These are phyloP conservation scores for Paramacrobiotus metropolitanus DNA, from an alignment of 1,140 invertebrate species.

Conservation along the genomic window DNA sequence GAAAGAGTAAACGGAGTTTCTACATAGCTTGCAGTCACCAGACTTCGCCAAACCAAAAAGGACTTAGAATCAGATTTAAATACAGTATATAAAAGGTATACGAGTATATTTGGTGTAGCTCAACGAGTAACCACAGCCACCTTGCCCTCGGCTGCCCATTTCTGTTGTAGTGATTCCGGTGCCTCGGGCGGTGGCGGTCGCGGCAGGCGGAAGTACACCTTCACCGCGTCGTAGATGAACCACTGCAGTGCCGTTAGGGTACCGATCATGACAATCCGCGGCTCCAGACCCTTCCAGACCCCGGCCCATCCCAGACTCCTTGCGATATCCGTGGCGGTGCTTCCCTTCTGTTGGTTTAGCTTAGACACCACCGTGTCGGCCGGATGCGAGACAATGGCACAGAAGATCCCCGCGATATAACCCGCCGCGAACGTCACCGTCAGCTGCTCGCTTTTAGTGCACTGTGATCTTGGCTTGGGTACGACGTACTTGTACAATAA, in stretches of 20 bases:
- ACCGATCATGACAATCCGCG: conserved; percentile 99
- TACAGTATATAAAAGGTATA: no score
- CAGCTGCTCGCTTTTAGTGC: conserved; percentile 77
- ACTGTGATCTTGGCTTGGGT: conserved; percentile 78
- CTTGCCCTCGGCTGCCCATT: conserved; percentile 29
- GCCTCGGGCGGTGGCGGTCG: conserved; percentile 92
- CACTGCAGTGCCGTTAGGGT: conserved; percentile 93
- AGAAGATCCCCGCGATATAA: conserved; percentile 98
- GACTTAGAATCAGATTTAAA: no score
- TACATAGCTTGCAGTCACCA: no score
- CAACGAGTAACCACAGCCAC: no score
- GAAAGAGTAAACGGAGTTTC: no score
- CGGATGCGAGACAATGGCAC: conserved; percentile 94
- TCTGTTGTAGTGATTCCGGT: conserved; percentile 79
- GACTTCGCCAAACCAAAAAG: no score
- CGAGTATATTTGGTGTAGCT: no score
- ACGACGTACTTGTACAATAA: conserved; percentile 68
- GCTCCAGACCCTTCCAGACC: conserved; percentile 84
- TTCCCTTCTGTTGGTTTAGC: conserved; percentile 75
- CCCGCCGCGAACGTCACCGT: conserved; percentile 89
- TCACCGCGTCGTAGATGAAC: conserved; percentile 98
- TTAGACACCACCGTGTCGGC: conserved; percentile 98
- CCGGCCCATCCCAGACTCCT: conserved; percentile 44
- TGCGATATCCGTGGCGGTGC: conserved; percentile 43
- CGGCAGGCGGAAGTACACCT: conserved; percentile 57